Base-by-base conservation (phyloP, 2,888 invertebrate genomes). In the Prenolepis imparis region DNA sequence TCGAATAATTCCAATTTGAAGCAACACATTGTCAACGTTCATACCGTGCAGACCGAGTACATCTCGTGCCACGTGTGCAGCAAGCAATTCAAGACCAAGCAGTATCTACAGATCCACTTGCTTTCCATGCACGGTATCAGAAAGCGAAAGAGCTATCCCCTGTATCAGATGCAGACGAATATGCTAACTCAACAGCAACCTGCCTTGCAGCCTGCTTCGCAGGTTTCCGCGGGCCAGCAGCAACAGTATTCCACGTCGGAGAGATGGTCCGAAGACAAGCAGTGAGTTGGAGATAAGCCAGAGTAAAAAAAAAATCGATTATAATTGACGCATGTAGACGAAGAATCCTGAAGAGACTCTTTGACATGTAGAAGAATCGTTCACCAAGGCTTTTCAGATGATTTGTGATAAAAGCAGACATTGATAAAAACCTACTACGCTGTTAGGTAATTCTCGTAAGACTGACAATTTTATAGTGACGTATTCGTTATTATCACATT, bases 51-150 rank as follows among this genome's bases (percentile, higher is more conserved):
- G 92, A 95, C 95, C 82, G 95, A 96, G 91, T 95, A 95, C 94
- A 96, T 96, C 95, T 95, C 95, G 90, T 96, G 97, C 94, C 95
- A 96, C 93, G 96, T 96, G 89, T 96, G 96, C 95, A 96, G 95
- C 94, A 96, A 96, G 94, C 96, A 95, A 92, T 97, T 96, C 96
- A 96, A 96, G 95, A 96, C 97, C 88, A 96, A 96, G 95, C 97
- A 96, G 95, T 96, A 97, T 95, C 96, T 96, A 93, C 96, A 96
- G 95, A 96, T 96, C 94, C 97, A 97, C 94, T 95, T 96, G 95
- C 95, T 96, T 93, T 96, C 96, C 87, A 96, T 96, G 95, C 96
- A 96, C 95, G 96, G 96, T 91, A 96, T 96, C 89, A 95, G 96
- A 92, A 95, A 95, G 89, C 95, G 96, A 93, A 96, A 96, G 95